These are phyloP conservation scores for Sweltsa coloradensis DNA, from an alignment of 1,140 invertebrate species.

Conservation along the genomic window DNA sequence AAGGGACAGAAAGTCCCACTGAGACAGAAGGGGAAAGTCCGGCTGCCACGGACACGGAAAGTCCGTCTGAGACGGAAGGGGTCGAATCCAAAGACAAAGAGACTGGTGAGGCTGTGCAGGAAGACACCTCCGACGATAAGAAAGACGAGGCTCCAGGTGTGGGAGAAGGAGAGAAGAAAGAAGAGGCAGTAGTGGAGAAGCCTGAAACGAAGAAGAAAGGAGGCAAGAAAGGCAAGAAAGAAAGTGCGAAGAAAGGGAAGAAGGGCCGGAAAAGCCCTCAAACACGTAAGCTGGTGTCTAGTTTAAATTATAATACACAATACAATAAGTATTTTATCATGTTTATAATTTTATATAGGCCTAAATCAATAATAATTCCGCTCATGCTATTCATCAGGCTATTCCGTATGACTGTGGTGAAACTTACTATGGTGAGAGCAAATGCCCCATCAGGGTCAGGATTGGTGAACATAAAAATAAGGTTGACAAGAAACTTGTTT, in stretches of 20 bases:
- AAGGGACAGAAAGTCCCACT: not conserved
- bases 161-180: not conserved
- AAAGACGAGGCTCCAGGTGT: not conserved
- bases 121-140: not conserved
- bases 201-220: slow-evolving; percentile 15
- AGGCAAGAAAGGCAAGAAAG: slow-evolving; percentile 21
- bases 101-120: not conserved
- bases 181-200: not conserved
- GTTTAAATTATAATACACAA: not conserved
- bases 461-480: not conserved
- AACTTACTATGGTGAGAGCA: not conserved
- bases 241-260: slow-evolving; percentile 18
- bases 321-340: not conserved
- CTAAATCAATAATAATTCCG: no score
- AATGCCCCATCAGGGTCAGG: not conserved
- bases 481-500: no score
- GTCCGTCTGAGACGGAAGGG: not conserved
- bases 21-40: not conserved
- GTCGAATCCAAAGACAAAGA: not conserved
- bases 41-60: not conserved
- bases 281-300: slow-evolving; percentile 14
- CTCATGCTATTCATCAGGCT: no score
- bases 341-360: not conserved
- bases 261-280: slow-evolving; percentile 16
- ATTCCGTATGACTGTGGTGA: not conserved